Evolutionary conservation across 1,140 invertebrate species (phyloP).

Genomic region (Drosophila lacertosa): DNA sequence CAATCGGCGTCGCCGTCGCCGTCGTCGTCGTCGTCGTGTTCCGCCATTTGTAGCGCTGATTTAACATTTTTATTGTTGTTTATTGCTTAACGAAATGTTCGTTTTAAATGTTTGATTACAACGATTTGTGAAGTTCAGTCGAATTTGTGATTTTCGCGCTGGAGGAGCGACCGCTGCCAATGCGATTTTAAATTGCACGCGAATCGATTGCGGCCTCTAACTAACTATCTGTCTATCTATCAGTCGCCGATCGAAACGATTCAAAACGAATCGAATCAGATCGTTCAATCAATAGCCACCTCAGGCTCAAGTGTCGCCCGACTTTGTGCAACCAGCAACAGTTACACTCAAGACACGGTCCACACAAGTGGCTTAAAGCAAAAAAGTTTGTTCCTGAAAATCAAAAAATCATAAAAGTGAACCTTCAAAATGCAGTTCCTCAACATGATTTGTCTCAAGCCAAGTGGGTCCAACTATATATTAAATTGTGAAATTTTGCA

Average conservation of each 20-base stretch:
- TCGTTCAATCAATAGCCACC: slow-evolving; percentile 24
- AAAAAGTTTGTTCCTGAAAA: slow-evolving; percentile 1
- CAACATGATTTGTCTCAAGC: slow-evolving; percentile 70
- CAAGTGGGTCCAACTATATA: slow-evolving; percentile 53
- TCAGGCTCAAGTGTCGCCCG: slow-evolving; percentile 11
- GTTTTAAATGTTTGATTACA: slow-evolving; percentile 84
- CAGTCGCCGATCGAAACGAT: slow-evolving; percentile 26
- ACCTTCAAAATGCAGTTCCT: slow-evolving; percentile 64
- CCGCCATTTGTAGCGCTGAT: slow-evolving; percentile 79
- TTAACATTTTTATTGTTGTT: slow-evolving; percentile 82
- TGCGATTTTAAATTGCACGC: slow-evolving; percentile 67
- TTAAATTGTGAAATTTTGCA: background rate
- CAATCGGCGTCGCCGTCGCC: slow-evolving; percentile 10
- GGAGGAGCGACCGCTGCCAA: slow-evolving; percentile 61
- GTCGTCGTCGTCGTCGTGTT: slow-evolving; percentile 65
- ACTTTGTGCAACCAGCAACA: slow-evolving; percentile 13
- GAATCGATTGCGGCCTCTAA: slow-evolving; percentile 46
- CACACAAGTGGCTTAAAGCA: slow-evolving; percentile 13
- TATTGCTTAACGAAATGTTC: slow-evolving; percentile 77
- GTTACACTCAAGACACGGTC: slow-evolving; percentile 1
- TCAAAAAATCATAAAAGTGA: slow-evolving; percentile 1
- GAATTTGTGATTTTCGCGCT: slow-evolving; percentile 81
- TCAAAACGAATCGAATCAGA: too few species aligned
- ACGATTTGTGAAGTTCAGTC: slow-evolving; percentile 82
- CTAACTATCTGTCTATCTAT: too few species aligned